phyloP scores from a whole-genome alignment of 1,140 invertebrate genomes.

The Latrodectus geometricus region DNA sequence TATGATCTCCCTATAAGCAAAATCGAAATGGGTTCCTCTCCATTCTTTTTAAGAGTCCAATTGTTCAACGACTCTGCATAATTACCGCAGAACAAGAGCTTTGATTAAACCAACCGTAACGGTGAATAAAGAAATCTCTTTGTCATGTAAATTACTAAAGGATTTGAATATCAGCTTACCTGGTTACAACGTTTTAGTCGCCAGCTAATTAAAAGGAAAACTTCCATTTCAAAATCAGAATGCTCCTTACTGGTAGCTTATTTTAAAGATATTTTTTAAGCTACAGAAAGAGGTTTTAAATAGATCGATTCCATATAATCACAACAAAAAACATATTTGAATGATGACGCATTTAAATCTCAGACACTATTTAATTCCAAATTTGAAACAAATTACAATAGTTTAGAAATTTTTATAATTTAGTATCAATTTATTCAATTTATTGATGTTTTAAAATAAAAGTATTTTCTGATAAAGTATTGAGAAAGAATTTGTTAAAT shows the following conservation, averaged over 20 bases:
- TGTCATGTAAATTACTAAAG: conserved; percentile 60
- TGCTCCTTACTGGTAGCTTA: background rate
- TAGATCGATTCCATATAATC: background rate
- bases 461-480: too few species aligned
- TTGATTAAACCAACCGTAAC: conserved; percentile 61
- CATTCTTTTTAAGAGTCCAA: conserved; percentile 43
- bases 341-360: too few species aligned
- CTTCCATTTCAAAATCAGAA: conserved; percentile 18
- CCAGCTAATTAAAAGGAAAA: conserved; percentile 56
- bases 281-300: background rate
- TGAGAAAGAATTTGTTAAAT: too few species aligned
- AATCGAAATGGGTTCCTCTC: conserved; percentile 37
- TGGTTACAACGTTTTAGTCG: conserved; percentile 52
- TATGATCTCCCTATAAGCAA: conserved; percentile 21
- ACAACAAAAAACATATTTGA: background rate
- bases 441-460: too few species aligned
- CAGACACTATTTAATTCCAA: too few species aligned
- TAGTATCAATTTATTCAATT: too few species aligned
- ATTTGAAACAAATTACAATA: too few species aligned
- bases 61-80: conserved; percentile 49
- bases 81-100: conserved; percentile 55
- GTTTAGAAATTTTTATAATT: too few species aligned
- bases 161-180: conserved; percentile 59
- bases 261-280: background rate
- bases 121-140: conserved; percentile 53